These are phyloP conservation scores for Agonopterix subpropinquella DNA, from an alignment of 2,888 invertebrate species.

Conservation along the genomic window DNA sequence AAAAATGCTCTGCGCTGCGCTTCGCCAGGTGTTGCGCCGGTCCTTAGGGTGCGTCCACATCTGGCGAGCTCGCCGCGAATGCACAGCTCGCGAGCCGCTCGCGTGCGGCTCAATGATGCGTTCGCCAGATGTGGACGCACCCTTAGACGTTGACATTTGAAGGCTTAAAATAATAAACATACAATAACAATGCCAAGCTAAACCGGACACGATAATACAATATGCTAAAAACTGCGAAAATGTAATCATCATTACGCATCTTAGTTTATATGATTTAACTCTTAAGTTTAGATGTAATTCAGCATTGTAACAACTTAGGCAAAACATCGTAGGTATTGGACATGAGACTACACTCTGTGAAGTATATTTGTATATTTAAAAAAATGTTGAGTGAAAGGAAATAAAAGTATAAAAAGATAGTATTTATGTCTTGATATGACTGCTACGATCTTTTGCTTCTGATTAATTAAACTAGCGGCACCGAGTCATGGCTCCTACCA, in stretches of 20 bases:
- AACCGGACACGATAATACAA: too few species aligned
- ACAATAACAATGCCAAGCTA: too few species aligned
- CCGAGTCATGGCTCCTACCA: neutral
- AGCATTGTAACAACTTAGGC: conserved; percentile 4
- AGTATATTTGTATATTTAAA: conserved; percentile 16
- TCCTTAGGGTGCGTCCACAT: too few species aligned
- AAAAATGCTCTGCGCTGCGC: too few species aligned
- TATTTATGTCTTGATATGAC: conserved; percentile 13
- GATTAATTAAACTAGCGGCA: conserved; percentile 11
- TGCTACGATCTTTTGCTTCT: conserved; percentile 31
- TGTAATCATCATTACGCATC: conserved; percentile 3
- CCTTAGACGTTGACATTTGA: too few species aligned
- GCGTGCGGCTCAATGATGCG: too few species aligned
- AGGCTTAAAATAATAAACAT: too few species aligned
- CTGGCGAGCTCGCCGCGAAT: too few species aligned
- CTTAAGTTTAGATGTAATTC: conserved; percentile 11
- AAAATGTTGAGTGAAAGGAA: conserved; percentile 2
- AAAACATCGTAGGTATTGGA: conserved; percentile 27
- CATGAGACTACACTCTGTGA: conserved; percentile 5
- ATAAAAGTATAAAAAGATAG: conserved; percentile 2
- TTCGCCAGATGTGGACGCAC: too few species aligned
- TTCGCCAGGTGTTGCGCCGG: too few species aligned
- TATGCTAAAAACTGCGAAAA: too few species aligned
- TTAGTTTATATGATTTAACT: conserved; percentile 8
- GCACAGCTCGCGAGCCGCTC: too few species aligned